Evolutionary conservation across 2,113 vertebrate species (phyloP).

Genomic region (Astur gentilis): DNA sequence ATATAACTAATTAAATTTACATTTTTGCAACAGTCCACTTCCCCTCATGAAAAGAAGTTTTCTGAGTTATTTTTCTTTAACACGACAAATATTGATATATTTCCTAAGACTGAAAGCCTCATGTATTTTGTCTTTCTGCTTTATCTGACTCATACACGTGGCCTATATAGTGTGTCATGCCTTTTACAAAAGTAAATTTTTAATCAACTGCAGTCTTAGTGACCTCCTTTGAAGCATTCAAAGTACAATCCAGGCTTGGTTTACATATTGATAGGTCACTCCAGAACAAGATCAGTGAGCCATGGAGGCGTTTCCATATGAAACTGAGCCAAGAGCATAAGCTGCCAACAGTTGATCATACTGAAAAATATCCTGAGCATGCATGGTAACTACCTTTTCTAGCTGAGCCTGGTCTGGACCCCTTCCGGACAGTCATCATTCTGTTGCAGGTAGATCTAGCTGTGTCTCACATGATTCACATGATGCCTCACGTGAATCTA

Average conservation of each 20-base stretch:
- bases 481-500: neutral
- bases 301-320: neutral
- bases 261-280: conserved; percentile 55
- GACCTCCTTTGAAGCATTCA: conserved; percentile 39
- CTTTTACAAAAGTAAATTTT: conserved; percentile 21
- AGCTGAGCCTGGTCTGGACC: neutral
- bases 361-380: neutral
- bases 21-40: neutral
- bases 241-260: conserved; percentile 31
- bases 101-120: neutral
- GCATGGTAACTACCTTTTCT: neutral
- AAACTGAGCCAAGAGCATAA: neutral
- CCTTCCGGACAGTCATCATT: neutral
- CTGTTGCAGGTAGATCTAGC: neutral
- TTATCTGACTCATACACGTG: neutral
- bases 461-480: neutral
- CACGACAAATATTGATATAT: neutral
- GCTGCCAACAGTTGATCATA: neutral
- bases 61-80: neutral
- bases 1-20: neutral
- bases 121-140: neutral
- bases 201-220: conserved; percentile 31
- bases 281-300: neutral
- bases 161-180: neutral
- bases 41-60: neutral